Evolutionary conservation across 2,888 invertebrate genomes (phyloP).

Genomic region (Leptothorax acervorum): DNA sequence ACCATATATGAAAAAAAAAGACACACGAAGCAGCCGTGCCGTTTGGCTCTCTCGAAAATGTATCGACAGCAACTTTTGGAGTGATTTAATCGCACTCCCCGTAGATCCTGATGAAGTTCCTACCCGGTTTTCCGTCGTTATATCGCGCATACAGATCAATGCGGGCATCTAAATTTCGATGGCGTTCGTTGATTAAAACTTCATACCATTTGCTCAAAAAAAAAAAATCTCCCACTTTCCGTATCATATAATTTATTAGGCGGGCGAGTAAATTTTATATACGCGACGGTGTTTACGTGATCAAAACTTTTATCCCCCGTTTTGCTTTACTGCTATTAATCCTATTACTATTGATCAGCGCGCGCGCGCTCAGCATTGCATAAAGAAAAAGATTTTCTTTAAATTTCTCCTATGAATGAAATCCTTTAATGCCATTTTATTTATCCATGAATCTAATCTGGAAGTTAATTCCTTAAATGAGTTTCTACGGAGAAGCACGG

Average conservation of each 20-base stretch:
- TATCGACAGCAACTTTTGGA: constrained; percentile 6
- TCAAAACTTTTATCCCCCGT: constrained; percentile 27
- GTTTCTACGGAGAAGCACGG: constrained; percentile 40
- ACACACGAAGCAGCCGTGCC: neutral
- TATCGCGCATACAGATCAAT: neutral
- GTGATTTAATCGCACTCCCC: constrained; percentile 5
- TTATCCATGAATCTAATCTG: constrained; percentile 48
- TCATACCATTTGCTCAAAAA: neutral
- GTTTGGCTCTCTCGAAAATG: constrained; percentile 23
- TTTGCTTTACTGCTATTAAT: constrained; percentile 30
- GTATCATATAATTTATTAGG: neutral
- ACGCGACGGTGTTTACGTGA: constrained; percentile 4
- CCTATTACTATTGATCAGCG: constrained; percentile 38
- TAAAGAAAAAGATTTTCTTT: constrained; percentile 18
- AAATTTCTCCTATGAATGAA: constrained; percentile 34
- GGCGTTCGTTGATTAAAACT: neutral
- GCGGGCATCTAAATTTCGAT: neutral
- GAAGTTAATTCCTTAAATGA: constrained; percentile 54
- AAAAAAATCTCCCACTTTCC: neutral
- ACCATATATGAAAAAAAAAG: constrained; percentile 20
- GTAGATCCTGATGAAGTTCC: neutral
- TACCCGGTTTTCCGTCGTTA: neutral
- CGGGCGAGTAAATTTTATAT: neutral
- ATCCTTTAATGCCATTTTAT: constrained; percentile 52
- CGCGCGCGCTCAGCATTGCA: constrained; percentile 5